Base-by-base conservation (phyloP, 2,888 invertebrate genomes). In the Pammene fasciana region DNA sequence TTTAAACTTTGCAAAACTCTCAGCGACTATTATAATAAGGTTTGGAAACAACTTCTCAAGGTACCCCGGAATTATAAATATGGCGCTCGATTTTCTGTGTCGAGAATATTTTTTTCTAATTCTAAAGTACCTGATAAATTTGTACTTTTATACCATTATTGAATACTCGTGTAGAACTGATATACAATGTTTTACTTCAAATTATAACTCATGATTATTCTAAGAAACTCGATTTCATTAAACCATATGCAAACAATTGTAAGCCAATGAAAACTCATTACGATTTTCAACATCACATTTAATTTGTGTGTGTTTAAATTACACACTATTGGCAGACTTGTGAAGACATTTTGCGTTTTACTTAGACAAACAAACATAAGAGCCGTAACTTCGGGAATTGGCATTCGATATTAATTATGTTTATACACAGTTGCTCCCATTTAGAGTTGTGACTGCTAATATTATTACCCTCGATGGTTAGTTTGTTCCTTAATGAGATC, bases 401-500 rank as follows among this genome's bases (percentile, higher is more conserved):
- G 70, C 26, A 65, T 54, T 14, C 45, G 60, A 59, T 54, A 65
- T 55, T 46, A 70, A 70, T 65, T 46, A 64, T 34, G 56, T 36
- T 54, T 45, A 56, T 59, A 65, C 52, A 43, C 16, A 45, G 18
- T 60, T 60, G 46, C 13, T 62, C 46, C 46, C 41, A 46, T 14
- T 18, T 36, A 46, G 46, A 59, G 52, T 59, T 65, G 50, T 36
- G 43, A 55, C 45, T 60, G 7, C 57, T 70, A 70, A 64, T 60
- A 65, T 65, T 45, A 59, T 45, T 34, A 34, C 34, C 60, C 54
- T 45, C 41, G 46, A 59, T 13, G 52, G 43, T 13, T 65, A 56
- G 48, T 46, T 48, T 34, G 59, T 55, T 70, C 36, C 65, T 50
- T 59, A 65, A 65, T 60, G 59, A 60, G 38, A 65, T 54, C 57